A percentile compares a stretch with the other conserved stretches of the same genome.
Conservation (phyloP, 2,113 vertebrate genomes). For the Hoplias malabaricus region DNA sequence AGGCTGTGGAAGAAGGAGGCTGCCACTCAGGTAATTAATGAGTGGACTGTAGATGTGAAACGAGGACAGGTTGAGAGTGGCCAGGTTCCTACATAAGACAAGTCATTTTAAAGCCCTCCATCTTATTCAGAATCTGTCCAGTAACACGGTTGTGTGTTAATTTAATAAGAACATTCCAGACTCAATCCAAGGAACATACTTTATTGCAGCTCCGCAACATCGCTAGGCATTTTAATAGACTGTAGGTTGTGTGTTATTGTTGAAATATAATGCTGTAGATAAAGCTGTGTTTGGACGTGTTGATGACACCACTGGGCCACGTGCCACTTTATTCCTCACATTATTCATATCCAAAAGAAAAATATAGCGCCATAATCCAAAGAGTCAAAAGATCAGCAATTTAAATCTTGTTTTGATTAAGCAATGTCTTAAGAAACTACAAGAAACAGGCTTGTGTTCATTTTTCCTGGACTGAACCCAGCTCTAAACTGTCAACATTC, state of each 20-base stretch:
- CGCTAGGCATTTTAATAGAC: not conserved
- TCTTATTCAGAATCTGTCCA: not conserved
- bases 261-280: slow-evolving; percentile 11
- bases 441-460: not conserved
- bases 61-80: slow-evolving; percentile 32
- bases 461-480: slow-evolving; percentile 10
- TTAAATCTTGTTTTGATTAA: slow-evolving; percentile 33
- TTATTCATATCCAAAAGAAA: slow-evolving; percentile 25
- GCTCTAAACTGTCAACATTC: slow-evolving; percentile 13
- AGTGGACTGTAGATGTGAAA: slow-evolving; percentile 30
- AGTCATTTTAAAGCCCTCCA: slow-evolving; percentile 2
- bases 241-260: slow-evolving; percentile 4
- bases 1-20: slow-evolving; percentile 26
- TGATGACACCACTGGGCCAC: slow-evolving; percentile 22
- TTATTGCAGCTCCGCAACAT: slow-evolving; percentile 28
- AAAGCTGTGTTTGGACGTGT: slow-evolving; percentile 26
- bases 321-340: slow-evolving; percentile 8
- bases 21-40: slow-evolving; percentile 39
- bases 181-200: slow-evolving; percentile 21
- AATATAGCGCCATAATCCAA: not conserved
- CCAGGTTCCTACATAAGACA: slow-evolving; percentile 11
- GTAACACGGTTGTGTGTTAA: not conserved
- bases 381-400: slow-evolving; percentile 10
- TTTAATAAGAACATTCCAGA: slow-evolving; percentile 28
- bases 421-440: slow-evolving; percentile 14